phyloP scores from a whole-genome alignment of 2,113 vertebrate genomes.

The Rhinolophus sinicus region DNA sequence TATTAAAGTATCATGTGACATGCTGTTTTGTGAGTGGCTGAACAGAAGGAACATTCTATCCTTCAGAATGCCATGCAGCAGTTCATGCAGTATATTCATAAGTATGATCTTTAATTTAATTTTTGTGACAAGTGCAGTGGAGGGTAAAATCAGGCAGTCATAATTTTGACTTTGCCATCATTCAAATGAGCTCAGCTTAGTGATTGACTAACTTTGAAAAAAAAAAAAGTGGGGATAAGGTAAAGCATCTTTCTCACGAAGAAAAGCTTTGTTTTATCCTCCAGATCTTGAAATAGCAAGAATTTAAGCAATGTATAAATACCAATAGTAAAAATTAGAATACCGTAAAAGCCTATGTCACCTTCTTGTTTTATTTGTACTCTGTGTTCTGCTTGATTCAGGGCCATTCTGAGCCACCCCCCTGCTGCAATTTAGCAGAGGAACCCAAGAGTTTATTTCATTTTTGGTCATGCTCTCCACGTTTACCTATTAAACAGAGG shows the following conservation, averaged over 20 bases:
- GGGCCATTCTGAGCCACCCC: background rate
- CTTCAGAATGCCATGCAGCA: conserved; percentile 68
- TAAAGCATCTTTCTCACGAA: conserved; percentile 50
- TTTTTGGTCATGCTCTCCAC: background rate
- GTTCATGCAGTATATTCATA: conserved; percentile 79
- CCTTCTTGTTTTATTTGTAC: conserved; percentile 48
- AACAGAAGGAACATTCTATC: conserved; percentile 74
- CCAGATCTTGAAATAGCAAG: conserved; percentile 11
- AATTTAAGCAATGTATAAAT: conserved; percentile 56
- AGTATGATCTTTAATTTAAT: conserved; percentile 80
- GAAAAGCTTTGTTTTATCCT: conserved; percentile 52
- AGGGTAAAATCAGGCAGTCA: conserved; percentile 79
- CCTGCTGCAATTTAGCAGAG: background rate
- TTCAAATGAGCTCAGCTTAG: conserved; percentile 67
- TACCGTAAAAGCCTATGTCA: background rate
- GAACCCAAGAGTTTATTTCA: background rate
- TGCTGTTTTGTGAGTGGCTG: conserved; percentile 70
- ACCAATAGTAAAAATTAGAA: conserved; percentile 32
- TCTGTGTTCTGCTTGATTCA: background rate
- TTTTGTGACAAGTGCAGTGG: conserved; percentile 71
- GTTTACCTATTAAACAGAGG: background rate
- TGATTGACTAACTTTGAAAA: conserved; percentile 65
- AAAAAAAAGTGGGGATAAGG: conserved; percentile 40
- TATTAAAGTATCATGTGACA: conserved; percentile 62
- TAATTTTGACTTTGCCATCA: conserved; percentile 75